Percentiles rank a stretch among this genome's conserved stretches.
Conservation (phyloP, 1,140 invertebrate species). For the Drosophila grimshawi region DNA sequence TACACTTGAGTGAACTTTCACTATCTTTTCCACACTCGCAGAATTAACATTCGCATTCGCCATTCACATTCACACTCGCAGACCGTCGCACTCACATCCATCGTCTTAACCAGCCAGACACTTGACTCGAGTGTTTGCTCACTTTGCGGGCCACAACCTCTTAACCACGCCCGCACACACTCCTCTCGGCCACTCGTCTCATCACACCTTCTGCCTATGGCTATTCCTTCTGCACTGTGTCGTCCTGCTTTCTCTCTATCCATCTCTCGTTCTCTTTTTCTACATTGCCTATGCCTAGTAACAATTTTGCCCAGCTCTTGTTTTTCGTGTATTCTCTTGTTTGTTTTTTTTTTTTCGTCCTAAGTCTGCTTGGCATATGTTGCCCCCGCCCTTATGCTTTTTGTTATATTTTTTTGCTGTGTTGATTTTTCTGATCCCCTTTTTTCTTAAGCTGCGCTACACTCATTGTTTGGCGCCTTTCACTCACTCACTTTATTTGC, state of each 20-base stretch:
- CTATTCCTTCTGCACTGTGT: constrained; percentile 15
- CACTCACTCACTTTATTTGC: constrained; percentile 79
- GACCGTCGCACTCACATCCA: constrained; percentile 37
- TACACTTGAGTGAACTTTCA: constrained; percentile 66
- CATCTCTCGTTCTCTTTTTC: background rate
- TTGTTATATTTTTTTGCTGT: constrained; percentile 53
- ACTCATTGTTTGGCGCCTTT: constrained; percentile 65
- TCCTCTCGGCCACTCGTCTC: background rate
- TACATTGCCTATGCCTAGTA: constrained; percentile 45
- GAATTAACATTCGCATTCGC: constrained; percentile 21
- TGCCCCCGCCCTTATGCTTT: constrained; percentile 62
- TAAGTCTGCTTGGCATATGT: constrained; percentile 61
- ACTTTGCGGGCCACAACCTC: constrained; percentile 66
- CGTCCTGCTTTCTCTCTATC: too few relatives aligned
- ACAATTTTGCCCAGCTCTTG: constrained; percentile 44
- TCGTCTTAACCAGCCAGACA: constrained; percentile 69
- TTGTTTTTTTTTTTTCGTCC: constrained; percentile 39
- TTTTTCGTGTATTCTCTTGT: constrained; percentile 30
- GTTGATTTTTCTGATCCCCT: constrained; percentile 14
- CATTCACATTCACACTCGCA: constrained; percentile 17
- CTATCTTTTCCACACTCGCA: constrained; percentile 39
- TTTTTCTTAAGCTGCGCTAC: constrained; percentile 9
- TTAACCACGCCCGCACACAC: constrained; percentile 17
- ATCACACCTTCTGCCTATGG: background rate
- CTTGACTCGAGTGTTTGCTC: constrained; percentile 78